A percentile compares a stretch with the other conserved stretches of the same genome.
These are phyloP conservation scores for Thamnaconus septentrionalis DNA, from an alignment of 2,113 vertebrate genomes.

Conservation along the genomic window DNA sequence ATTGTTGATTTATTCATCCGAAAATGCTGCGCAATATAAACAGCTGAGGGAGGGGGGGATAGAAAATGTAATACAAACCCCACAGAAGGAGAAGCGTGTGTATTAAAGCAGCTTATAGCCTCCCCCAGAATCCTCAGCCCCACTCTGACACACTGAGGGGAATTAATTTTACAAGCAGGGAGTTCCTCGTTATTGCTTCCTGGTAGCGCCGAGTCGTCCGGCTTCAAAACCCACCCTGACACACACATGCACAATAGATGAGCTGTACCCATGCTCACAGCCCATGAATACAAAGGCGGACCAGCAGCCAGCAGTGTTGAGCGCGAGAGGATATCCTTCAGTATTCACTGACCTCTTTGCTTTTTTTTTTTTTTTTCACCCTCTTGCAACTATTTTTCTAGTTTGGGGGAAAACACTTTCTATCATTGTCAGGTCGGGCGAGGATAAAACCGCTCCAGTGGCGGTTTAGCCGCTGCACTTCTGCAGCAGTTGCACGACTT, in stretches of 20 bases:
- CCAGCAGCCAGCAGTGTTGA: conserved; percentile 50
- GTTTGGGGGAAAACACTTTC: conserved; percentile 80
- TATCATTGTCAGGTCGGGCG: conserved; percentile 78
- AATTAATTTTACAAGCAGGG: conserved; percentile 72
- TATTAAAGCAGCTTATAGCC: conserved; percentile 55
- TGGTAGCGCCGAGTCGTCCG: conserved; percentile 48
- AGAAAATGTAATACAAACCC: conserved; percentile 6
- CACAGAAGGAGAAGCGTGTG: neutral
- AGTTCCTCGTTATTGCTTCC: conserved; percentile 67
- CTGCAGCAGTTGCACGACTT: conserved; percentile 73
- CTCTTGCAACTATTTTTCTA: conserved; percentile 75
- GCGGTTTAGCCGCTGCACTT: conserved; percentile 68
- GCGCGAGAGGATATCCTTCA: conserved; percentile 61
- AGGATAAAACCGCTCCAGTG: conserved; percentile 73
- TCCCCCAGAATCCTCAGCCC: conserved; percentile 35
- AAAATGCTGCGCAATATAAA: conserved; percentile 47
- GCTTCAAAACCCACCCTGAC: conserved; percentile 66
- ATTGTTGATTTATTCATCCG: conserved; percentile 41
- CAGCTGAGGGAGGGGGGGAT: conserved; percentile 1
- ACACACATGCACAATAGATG: conserved; percentile 69
- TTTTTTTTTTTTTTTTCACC: conserved; percentile 76
- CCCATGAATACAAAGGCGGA: conserved; percentile 65
- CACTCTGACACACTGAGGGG: conserved; percentile 64
- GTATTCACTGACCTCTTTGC: conserved; percentile 75
- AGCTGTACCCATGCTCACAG: conserved; percentile 58